These are phyloP conservation scores for Lophochroa leadbeateri DNA, from an alignment of 2,113 vertebrate genomes.

Conservation along the genomic window DNA sequence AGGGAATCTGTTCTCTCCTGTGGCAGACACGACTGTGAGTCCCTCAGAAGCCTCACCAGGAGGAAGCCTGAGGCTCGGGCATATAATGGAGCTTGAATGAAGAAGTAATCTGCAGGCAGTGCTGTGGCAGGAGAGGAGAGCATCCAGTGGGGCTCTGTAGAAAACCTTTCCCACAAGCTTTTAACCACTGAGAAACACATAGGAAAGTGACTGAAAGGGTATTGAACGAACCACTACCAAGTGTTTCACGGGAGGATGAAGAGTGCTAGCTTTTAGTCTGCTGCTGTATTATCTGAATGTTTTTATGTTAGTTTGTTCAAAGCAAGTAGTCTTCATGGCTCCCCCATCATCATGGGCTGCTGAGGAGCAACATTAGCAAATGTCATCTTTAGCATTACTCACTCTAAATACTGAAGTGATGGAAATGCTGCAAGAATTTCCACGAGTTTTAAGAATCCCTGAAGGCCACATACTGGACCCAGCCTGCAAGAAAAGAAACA, in stretches of 20 bases:
- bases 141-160: background rate
- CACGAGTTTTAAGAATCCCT: constrained; percentile 78
- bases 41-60: background rate
- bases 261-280: background rate
- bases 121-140: background rate
- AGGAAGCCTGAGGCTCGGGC: background rate
- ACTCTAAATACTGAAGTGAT: constrained; percentile 86
- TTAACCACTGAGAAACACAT: background rate
- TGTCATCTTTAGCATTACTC: constrained; percentile 44
- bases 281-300: background rate
- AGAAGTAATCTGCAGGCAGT: background rate
- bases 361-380: background rate
- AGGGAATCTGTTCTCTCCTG: background rate
- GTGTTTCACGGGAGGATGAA: background rate
- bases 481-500: constrained; percentile 68
- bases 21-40: background rate
- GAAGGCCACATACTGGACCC: constrained; percentile 77
- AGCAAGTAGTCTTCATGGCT: background rate
- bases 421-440: constrained; percentile 82
- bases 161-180: background rate
- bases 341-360: background rate
- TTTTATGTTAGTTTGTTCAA: background rate
- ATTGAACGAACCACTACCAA: background rate
- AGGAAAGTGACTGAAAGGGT: background rate
- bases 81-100: background rate